A percentile compares a stretch with the other conserved stretches of the same genome.
phyloP scores from a whole-genome alignment of 2,797 vertebrate species.

The Scyliorhinus canicula region DNA sequence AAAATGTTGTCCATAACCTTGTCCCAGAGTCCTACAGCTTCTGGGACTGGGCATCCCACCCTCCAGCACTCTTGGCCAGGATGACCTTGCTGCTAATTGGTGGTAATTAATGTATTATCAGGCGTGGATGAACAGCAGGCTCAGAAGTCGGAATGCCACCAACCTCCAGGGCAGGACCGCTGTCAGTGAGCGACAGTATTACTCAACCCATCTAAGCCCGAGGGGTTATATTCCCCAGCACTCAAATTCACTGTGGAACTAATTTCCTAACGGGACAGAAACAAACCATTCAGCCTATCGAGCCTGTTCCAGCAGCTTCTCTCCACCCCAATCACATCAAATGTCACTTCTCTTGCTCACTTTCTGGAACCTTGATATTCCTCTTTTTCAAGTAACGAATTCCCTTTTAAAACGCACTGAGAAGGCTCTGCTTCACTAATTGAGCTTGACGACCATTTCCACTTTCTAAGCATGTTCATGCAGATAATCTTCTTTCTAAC shows the following conservation, averaged over 20 bases:
- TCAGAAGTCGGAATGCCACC: too few species aligned
- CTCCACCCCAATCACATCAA: neutral
- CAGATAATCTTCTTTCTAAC: too few species aligned
- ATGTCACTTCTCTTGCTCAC: neutral
- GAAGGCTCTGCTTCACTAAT: neutral
- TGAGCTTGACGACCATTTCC: neutral
- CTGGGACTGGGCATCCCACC: too few species aligned
- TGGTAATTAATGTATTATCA: too few species aligned
- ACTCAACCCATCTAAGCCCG: neutral
- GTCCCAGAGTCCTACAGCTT: too few species aligned
- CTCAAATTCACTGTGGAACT: neutral
- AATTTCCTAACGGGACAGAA: neutral
- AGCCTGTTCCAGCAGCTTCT: neutral
- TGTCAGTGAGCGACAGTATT: too few species aligned
- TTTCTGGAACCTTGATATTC: neutral
- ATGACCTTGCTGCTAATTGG: too few species aligned
- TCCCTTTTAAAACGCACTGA: neutral
- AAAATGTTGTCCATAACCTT: too few species aligned
- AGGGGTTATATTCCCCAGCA: neutral
- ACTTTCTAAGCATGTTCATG: neutral
- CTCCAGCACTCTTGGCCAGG: too few species aligned
- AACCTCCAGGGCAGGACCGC: too few species aligned
- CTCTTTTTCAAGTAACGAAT: constrained; percentile 2
- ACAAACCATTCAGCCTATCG: neutral
- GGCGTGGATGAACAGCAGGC: too few species aligned